Evolutionary conservation across 2,888 invertebrate species (phyloP), one percentile per base, ranked within the genome.

Genomic region (Epistrophe eligans): DNA sequence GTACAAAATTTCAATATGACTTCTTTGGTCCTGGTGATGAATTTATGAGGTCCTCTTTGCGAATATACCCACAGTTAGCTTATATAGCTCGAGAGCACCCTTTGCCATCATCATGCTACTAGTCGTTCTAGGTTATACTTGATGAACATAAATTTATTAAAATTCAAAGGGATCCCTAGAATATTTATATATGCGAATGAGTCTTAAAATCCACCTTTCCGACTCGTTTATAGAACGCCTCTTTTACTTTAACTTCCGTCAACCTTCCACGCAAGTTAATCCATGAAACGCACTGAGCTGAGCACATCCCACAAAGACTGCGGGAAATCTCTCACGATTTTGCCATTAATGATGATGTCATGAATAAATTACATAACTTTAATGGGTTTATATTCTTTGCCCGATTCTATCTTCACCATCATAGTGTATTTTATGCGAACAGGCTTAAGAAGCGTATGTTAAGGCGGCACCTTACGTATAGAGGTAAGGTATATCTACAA

Each of bases 101-200:
- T 62, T 76, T 82, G 77, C 74, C 85, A 77, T 19, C 43, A 32
- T 24, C 57, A 74, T 48, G 64, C 58, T 40, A n/a, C 57, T 76
- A 19, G 2, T 62, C n/a, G 15, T 62, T 4, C 11, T 9, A 10
- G 38, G 40, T 24, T 62, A 24, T 35, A 8, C 40, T 43, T 79
- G 79, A 87, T 87, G 83, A 87, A 79, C 83, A 87, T 87, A 87
- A 83, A 87, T 87, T 87, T 87, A 87, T 87, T 87, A 87, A 87
- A 83, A 87, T 87, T 87, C 87, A 87, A 83, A 83, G 8, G 87
- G 79, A 87, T 87, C 87, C 79, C 83, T 32, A 67, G 83, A 76
- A 87, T 76, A 87, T 87, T 83, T 87, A 83, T 79, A 83, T 76
- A 83, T 76, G 83, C 82, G 70, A 87, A 83, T 76, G 79, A 87